Evolutionary conservation across 2,113 vertebrate species (phyloP).

Genomic region (Brienomyrus brachyistius): DNA sequence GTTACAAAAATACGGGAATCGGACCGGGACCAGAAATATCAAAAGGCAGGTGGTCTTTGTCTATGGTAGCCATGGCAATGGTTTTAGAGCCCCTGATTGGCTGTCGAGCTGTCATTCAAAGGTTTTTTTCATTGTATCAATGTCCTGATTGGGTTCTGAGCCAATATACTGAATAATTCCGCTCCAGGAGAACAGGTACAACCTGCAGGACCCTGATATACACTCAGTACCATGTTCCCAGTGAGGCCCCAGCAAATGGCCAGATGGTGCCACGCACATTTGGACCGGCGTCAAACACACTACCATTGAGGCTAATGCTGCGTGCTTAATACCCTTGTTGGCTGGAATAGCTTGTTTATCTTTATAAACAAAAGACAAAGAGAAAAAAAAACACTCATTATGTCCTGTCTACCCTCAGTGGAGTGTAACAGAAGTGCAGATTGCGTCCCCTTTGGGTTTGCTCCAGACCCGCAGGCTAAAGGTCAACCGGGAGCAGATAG

Average conservation of each 20-base stretch:
- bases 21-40: background rate
- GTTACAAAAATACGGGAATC: background rate
- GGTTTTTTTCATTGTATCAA: background rate
- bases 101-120: background rate
- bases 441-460: background rate
- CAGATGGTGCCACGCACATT: background rate
- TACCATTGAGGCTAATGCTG: background rate
- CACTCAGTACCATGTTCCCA: background rate
- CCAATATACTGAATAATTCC: background rate
- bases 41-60: background rate
- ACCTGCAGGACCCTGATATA: background rate
- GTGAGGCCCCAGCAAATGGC: background rate
- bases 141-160: background rate
- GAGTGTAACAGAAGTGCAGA: background rate
- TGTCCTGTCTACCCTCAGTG: background rate
- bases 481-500: background rate
- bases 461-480: background rate
- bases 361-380: background rate
- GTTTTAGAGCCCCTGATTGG: background rate
- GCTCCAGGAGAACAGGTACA: background rate
- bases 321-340: background rate
- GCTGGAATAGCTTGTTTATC: background rate
- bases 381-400: background rate
- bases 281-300: background rate
- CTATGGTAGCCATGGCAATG: background rate